These are phyloP conservation scores for Petrocephalus schoutedeni DNA, from an alignment of 2,797 vertebrate species.

Conservation along the genomic window DNA sequence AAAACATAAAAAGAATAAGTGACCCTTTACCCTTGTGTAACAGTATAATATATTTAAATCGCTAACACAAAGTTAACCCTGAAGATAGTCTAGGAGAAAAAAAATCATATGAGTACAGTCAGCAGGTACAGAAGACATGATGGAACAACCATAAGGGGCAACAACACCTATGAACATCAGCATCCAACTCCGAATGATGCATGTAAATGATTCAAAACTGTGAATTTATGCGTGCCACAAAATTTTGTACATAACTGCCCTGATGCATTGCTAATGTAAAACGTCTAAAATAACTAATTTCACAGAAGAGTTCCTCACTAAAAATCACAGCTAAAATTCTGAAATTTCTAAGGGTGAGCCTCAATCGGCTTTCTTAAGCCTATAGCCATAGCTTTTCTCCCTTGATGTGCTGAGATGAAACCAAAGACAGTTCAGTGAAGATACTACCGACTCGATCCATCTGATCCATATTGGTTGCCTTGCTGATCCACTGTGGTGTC, in stretches of 20 bases:
- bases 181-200: constrained; percentile 1
- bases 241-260: constrained; percentile 13
- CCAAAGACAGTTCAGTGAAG: constrained; percentile 16
- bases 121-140: neutral
- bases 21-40: neutral
- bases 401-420: neutral
- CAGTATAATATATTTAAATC: neutral
- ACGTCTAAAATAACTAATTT: constrained; percentile 4
- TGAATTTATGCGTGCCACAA: constrained; percentile 6
- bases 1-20: neutral
- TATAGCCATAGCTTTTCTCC: neutral
- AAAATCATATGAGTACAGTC: neutral
- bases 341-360: neutral
- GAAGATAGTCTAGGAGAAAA: neutral
- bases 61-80: constrained; percentile 7
- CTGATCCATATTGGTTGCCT: neutral
- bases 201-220: constrained; percentile 13
- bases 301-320: neutral
- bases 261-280: constrained; percentile 8
- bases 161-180: constrained; percentile 8
- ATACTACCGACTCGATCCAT: neutral
- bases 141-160: neutral
- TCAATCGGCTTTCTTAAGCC: neutral
- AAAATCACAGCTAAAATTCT: constrained; percentile 10
- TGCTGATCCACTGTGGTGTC: neutral